Conservation (phyloP, 1,140 invertebrate species). For the Aphidius gifuensis region DNA sequence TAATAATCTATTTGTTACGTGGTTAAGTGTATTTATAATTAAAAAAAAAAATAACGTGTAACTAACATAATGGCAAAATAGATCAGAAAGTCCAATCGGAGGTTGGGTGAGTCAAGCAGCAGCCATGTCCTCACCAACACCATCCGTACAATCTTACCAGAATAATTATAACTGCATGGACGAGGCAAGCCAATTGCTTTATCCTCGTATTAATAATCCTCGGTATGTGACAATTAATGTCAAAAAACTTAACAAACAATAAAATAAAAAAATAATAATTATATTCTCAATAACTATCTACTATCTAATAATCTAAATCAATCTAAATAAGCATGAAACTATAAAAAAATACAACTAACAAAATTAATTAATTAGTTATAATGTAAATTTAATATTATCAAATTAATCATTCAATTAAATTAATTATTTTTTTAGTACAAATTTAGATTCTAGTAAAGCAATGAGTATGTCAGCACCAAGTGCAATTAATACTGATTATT, state of each 20-base stretch:
- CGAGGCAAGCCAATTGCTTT: conserved; percentile 53
- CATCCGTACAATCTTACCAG: conserved; percentile 47
- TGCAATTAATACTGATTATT: conserved; percentile 77
- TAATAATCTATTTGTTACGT: neutral
- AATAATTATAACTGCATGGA: conserved; percentile 52
- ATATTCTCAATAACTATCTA: conserved; percentile 12
- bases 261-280: conserved; percentile 15
- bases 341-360: neutral
- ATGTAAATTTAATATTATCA: neutral
- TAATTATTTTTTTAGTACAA: conserved; percentile 43
- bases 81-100: conserved; percentile 53
- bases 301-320: neutral
- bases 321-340: too few relatives aligned
- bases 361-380: neutral
- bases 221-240: conserved; percentile 39
- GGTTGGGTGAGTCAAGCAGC: conserved; percentile 53
- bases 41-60: conserved; percentile 26
- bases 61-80: conserved; percentile 46
- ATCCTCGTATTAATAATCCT: conserved; percentile 41
- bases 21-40: neutral
- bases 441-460: conserved; percentile 66
- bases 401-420: neutral
- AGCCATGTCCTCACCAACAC: conserved; percentile 52
- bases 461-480: conserved; percentile 82
- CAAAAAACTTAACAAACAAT: conserved; percentile 18